A percentile compares a stretch with the other conserved stretches of the same genome.
phyloP scores from a whole-genome alignment of 2,113 vertebrate genomes.

The Halichoerus grypus region DNA sequence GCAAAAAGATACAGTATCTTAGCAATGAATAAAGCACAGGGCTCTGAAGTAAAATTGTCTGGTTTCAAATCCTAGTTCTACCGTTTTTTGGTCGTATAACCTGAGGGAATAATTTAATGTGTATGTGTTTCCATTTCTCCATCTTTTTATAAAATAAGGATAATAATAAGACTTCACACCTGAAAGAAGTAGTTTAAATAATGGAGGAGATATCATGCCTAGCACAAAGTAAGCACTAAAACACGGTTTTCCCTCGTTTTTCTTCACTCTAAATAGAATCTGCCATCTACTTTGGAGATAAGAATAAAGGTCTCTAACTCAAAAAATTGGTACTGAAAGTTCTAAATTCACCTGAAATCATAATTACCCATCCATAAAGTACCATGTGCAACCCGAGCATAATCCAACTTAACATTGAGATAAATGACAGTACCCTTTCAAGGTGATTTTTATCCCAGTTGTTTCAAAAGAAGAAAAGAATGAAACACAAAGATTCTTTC shows the following conservation, averaged over 20 bases:
- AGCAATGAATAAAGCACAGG: not conserved
- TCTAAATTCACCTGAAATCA: conserved; percentile 78
- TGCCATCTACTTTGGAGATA: conserved; percentile 62
- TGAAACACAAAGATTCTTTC: conserved; percentile 11
- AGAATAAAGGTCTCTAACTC: conserved; percentile 77
- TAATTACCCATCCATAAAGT: conserved; percentile 74
- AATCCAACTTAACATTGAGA: conserved; percentile 69
- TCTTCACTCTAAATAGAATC: not conserved
- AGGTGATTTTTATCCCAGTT: conserved; percentile 59
- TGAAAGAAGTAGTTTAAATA: conserved; percentile 46
- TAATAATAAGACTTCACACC: not conserved
- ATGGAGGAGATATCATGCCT: not conserved
- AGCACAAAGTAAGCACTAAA: not conserved
- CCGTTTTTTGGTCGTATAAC: not conserved
- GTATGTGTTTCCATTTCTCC: not conserved
- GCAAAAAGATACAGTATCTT: not conserved
- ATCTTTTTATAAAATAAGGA: conserved; percentile 17
- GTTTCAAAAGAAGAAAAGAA: conserved; percentile 54
- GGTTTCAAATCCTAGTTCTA: conserved; percentile 1
- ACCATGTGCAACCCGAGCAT: conserved; percentile 64
- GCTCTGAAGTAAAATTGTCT: conserved; percentile 57
- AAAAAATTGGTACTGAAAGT: conserved; percentile 58
- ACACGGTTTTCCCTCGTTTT: not conserved
- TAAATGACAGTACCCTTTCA: conserved; percentile 68
- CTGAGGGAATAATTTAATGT: conserved; percentile 1